Conservation (phyloP, 2,113 vertebrate species). For the Callopanchax toddi region DNA sequence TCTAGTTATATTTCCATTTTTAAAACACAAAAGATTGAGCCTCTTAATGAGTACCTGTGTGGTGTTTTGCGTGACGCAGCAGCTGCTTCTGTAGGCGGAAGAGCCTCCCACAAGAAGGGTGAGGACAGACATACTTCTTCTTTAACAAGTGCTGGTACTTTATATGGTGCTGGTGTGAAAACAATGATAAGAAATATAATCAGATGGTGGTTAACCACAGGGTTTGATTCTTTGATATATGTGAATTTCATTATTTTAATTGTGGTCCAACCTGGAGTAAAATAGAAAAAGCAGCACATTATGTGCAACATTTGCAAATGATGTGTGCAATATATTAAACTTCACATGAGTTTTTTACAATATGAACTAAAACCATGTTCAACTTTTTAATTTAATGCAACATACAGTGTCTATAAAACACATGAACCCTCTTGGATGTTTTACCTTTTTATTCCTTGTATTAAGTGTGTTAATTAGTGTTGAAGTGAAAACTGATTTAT, state of each 20-base stretch:
- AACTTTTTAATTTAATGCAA: too few species aligned
- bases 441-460: too few species aligned
- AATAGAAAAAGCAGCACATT: too few species aligned
- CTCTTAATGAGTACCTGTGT: conserved; percentile 85
- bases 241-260: too few species aligned
- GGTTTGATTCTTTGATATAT: too few species aligned
- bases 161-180: conserved; percentile 88
- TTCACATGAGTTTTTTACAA: neutral
- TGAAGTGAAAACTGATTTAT: too few species aligned
- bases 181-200: neutral
- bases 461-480: too few species aligned
- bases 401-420: too few species aligned
- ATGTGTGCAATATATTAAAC: neutral
- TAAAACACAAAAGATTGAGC: neutral
- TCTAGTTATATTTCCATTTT: neutral
- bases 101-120: conserved; percentile 95
- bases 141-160: conserved; percentile 98
- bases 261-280: too few species aligned
- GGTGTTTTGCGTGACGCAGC: conserved; percentile 95
- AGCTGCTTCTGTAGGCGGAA: conserved; percentile 98
- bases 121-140: conserved; percentile 98
- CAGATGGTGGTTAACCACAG: too few species aligned
- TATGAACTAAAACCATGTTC: neutral
- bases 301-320: too few species aligned
- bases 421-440: too few species aligned